Evolutionary conservation across 2,113 vertebrate genomes (phyloP).

Genomic region (Himantopus leucocephalus): DNA sequence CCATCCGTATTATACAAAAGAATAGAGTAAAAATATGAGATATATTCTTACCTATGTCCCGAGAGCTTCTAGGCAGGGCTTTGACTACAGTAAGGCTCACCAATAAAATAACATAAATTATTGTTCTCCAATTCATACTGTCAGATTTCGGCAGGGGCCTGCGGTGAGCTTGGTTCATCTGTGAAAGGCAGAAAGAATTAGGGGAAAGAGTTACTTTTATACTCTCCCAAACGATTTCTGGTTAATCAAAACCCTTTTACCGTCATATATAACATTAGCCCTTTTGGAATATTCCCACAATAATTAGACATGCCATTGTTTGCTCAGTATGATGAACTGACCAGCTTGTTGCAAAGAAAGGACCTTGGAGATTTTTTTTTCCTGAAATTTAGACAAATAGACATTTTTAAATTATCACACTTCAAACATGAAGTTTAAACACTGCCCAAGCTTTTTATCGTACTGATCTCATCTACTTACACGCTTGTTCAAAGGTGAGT

Average conservation of each 20-base stretch:
- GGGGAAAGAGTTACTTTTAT: neutral
- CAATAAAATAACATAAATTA: neutral
- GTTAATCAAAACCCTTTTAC: slow-evolving; percentile 30
- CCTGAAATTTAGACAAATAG: neutral
- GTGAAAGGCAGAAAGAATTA: neutral
- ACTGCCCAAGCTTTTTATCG: neutral
- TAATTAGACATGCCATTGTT: neutral
- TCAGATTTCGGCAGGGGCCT: neutral
- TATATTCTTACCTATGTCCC: slow-evolving; percentile 40
- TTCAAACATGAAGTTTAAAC: slow-evolving; percentile 42
- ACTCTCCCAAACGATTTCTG: neutral
- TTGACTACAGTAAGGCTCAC: neutral
- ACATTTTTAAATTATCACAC: neutral
- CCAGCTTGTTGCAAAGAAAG: neutral
- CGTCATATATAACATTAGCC: neutral
- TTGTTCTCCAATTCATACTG: slow-evolving; percentile 13
- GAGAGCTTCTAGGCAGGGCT: slow-evolving; percentile 38
- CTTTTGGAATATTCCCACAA: neutral
- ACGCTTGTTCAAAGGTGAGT: neutral
- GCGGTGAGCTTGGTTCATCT: neutral
- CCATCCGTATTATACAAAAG: neutral
- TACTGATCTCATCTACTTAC: neutral
- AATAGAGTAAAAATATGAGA: neutral
- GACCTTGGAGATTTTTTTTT: neutral
- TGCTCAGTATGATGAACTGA: neutral